Evolutionary conservation across 2,888 invertebrate species (phyloP).

Genomic region (Uropetala carovei): DNA sequence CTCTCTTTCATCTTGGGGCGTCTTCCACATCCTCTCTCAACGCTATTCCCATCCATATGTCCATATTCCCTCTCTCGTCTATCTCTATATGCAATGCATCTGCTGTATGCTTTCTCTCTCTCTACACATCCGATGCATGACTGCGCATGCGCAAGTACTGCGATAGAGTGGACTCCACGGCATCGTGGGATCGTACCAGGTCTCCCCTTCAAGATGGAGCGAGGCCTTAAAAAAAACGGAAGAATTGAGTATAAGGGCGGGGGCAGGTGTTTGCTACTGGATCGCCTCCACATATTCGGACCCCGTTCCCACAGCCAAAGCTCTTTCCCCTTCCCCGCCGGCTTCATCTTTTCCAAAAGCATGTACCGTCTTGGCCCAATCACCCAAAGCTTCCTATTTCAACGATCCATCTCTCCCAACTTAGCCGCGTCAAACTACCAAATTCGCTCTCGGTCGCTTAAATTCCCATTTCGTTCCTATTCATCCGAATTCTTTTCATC

Average conservation of each 20-base stretch:
- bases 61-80: neutral
- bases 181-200: neutral
- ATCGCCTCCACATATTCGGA: neutral
- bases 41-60: neutral
- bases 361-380: neutral
- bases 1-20: neutral
- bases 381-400: neutral
- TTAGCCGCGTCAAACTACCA: neutral
- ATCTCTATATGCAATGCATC: neutral
- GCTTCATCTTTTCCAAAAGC: neutral
- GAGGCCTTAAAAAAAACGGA: neutral
- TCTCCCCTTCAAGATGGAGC: neutral
- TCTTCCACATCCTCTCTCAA: neutral
- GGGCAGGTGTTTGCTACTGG: constrained; percentile 26
- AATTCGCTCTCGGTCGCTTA: neutral
- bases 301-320: constrained; percentile 17
- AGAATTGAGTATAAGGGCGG: neutral
- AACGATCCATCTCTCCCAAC: neutral
- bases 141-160: constrained; percentile 3
- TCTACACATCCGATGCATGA: neutral
- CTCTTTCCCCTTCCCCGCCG: neutral
- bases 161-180: neutral
- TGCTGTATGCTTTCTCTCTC: neutral
- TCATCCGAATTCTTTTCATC: no score
- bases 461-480: neutral